Evolutionary conservation across 92 coral and sea anemone genomes (phyloP), one percentile per base, ranked within the genome.

Genomic region (Blastomussa wellsi): DNA sequence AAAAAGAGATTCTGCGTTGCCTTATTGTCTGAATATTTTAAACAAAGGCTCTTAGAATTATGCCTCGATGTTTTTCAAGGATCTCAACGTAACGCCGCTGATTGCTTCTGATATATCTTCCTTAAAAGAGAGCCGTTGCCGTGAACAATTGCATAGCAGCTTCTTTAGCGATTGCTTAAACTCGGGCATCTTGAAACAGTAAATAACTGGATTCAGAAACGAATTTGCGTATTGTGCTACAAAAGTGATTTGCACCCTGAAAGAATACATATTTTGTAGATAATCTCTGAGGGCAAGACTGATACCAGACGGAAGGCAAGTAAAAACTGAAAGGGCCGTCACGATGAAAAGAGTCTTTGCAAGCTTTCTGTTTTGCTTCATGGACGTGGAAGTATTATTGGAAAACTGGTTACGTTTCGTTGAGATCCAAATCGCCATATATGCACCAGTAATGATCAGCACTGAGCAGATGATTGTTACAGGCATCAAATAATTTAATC

Each of bases 401-500:
- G 41, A 42, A 16, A 76, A 28, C 57, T 4, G 51, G 55, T 29
- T 79, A 24, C 39, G 72, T 79, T 47, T 39, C 12, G 39, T 79
- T 79, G 83, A 60, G 22, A 79, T 42, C 83, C 74, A 79, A 35
- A 79, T 79, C 22, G 73, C 74, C 32, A 60, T 53, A 44, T 79
- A 79, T 4, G 83, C 83, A 4, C 24, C 73, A 19, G 59, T 41
- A 31, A 79, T 64, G 22, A 65, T 17, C 29, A 52, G 12, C 31
- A 77, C 80, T 35, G 44, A 8, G 16, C 68, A 9, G 16, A 62
- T 62, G 7, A 62, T 62, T 13, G 33, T 26, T 32, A 62, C 2
- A 9, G 35, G 33, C 68, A 62, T 28, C 33, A 62, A 2, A 26
- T 26, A 62, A 26, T 12, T 62, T 26, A 62, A 62, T 62, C 68